Base-by-base conservation (phyloP, 2,797 vertebrate species). In the Australoheros facetus region DNA sequence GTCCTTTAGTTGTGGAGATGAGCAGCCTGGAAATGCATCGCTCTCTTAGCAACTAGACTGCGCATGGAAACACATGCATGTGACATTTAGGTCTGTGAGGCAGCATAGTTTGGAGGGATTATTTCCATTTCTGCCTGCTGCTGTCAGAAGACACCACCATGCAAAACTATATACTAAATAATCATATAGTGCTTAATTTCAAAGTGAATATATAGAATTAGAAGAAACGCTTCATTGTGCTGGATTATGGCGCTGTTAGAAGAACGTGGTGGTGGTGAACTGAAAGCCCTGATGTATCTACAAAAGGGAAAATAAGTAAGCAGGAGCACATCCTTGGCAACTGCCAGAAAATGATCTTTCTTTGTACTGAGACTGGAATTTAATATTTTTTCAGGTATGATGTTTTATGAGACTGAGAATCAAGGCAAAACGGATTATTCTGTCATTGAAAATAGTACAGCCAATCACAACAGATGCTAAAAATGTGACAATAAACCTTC, bases 21-120 rank as follows among this genome's bases (percentile, higher is more conserved):
- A 51, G 26, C 64, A 51, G 19, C 64, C 45, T 69, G 26, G 42
- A 69, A 69, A 17, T n/a, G 26, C 26, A 30, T 16, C 10, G 10
- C 64, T 69, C 17, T 69, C 64, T 69, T 51, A 51, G 64, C 64
- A 69, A 69, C 64, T n/a, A 51, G 17, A 6, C 62, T 1, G 13
- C 73, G 48, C 45, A n/a, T n/a, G 23, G 64, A 69, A 69, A 32
- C 45, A 51, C 45, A 32, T 32, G 45, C 45, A 53, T 69, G 42
- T 69, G 45, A 53, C 45, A 69, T 69, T 69, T 69, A 69, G 45
- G 45, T 69, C 64, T 53, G 26, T 53, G 45, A n/a, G 64, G 64
- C 13, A 69, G 17, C 45, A 51, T 7, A 3, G 64, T 69, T 69
- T 51, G 17, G 45, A 69, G 0, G 3, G 64, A 13, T 69, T 48